Percentiles rank a stretch among this genome's conserved stretches.
These are phyloP conservation scores for Balaenoptera acutorostrata DNA, from an alignment of 2,113 vertebrate genomes.

Conservation along the genomic window DNA sequence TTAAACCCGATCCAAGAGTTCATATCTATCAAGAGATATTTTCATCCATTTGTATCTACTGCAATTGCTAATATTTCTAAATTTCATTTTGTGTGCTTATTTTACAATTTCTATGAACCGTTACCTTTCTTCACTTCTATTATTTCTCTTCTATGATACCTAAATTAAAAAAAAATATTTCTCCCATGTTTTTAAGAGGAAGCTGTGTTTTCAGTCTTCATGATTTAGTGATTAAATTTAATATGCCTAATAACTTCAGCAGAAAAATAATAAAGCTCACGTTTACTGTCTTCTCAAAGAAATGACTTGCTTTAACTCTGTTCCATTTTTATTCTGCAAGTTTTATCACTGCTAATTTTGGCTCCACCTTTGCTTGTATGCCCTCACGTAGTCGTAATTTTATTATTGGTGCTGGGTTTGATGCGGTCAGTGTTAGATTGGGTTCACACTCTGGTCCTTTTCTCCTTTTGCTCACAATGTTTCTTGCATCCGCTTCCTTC, in stretches of 20 bases:
- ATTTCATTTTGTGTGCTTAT: not conserved
- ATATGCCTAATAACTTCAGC: no score
- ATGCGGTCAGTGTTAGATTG: no score
- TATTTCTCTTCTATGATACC: not conserved
- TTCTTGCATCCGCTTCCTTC: no score
- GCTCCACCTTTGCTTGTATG: not conserved
- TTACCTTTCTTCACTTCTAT: not conserved
- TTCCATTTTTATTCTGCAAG: not conserved
- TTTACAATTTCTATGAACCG: not conserved
- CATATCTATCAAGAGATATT: not conserved
- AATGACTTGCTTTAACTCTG: not conserved
- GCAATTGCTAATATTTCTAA: rapidly evolving
- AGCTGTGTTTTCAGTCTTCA: not conserved
- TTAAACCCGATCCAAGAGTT: not conserved
- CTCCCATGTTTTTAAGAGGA: not conserved
- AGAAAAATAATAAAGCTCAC: not conserved
- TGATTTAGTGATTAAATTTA: rapidly evolving
- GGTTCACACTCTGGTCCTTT: no score
- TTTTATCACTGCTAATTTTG: rapidly evolving
- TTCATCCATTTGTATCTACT: not conserved
- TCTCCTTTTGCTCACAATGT: no score
- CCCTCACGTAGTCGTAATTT: not conserved
- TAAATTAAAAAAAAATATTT: not conserved
- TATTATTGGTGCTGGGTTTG: not conserved
- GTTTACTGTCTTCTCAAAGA: not conserved